A percentile compares a stretch with the other conserved stretches of the same genome.
Conservation (phyloP, 37 sponge, comb jelly and placozoan genomes). For the Cladorhizidae sp. region DNA sequence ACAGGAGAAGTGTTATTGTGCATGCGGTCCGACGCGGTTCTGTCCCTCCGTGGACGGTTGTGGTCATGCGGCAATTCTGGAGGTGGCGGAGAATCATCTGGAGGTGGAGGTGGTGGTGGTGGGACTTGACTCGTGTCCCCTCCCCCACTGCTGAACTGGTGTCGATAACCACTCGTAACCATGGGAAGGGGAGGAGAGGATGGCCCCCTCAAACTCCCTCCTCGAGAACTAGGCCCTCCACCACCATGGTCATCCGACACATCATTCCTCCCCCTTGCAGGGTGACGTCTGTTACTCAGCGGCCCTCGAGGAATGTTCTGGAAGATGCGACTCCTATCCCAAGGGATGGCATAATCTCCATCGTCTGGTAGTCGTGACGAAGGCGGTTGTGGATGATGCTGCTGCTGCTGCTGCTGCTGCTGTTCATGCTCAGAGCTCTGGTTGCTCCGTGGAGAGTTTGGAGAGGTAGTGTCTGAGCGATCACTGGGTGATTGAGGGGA, state of each 20-base stretch:
- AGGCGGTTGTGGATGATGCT: too few species aligned
- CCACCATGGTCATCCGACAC: not conserved
- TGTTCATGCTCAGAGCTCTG: conserved; percentile 12
- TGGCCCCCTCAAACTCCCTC: not conserved
- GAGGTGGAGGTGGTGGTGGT: not conserved
- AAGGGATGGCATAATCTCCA: conserved; percentile 76
- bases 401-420: too few species aligned
- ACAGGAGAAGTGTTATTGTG: conserved; percentile 3
- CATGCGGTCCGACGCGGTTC: not conserved
- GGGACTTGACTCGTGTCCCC: too few species aligned
- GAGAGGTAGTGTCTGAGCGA: conserved; percentile 21
- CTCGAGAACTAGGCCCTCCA: not conserved
- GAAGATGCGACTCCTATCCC: conserved; percentile 37
- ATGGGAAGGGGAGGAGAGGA: conserved; percentile 8
- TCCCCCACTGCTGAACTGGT: too few species aligned
- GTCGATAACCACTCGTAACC: not conserved
- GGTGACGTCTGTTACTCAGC: not conserved
- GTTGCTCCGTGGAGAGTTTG: conserved; percentile 15
- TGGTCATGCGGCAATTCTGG: not conserved
- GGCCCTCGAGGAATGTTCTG: not conserved
- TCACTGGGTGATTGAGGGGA: conserved; percentile 24
- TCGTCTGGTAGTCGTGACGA: not conserved
- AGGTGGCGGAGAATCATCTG: not conserved
- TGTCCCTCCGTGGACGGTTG: not conserved
- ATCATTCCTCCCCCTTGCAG: not conserved